Evolutionary conservation across 2,113 vertebrate species (phyloP), one percentile per base, ranked within the genome.

Genomic region (Hirundichthys speculiger): DNA sequence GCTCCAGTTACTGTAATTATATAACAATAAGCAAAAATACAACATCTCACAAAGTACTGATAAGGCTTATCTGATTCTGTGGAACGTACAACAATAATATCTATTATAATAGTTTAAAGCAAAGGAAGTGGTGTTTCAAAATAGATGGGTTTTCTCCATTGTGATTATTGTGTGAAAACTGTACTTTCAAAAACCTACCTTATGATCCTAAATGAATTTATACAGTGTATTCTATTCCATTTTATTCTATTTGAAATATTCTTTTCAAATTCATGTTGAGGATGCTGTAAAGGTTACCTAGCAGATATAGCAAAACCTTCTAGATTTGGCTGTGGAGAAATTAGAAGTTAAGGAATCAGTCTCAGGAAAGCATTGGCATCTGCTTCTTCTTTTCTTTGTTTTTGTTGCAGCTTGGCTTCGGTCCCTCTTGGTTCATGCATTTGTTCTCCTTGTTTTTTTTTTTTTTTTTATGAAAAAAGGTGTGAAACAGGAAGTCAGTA

Each of bases 381-480:
- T 10, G 30, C 30, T 34, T 34, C 30, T 34, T 10, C 11, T 9
- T 19, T 21, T 40, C 16, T 16, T 45, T 24, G 5, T 48, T 19
- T 66, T 61, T 41, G 47, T 25, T 45, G 13, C 2, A 16, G 62
- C 24, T 64, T 73, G 54, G 18, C 58, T 56, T 42, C 21, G 5
- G 3, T 49, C 38, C 47, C 25, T 12, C 1, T 56, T 38, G 43
- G 34, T 46, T 64, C 22, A 13, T 38, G 53, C 12, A 21, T 69
- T 61, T 62, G 14, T 64, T 63, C 30, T 63, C n/a, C n/a, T n/a
- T n/a, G n/a, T n/a, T n/a, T 53, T 43, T 50, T 77, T n/a, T n/a
- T n/a, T n/a, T 48, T 56, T 70, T 80, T 69, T 73, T 67, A 80
- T 54, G 64, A 56, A 61, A 45, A 60, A 67, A 77, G 30, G 30